Evolutionary conservation across 1,140 invertebrate species (phyloP).

Genomic region (Heliconius himera): DNA sequence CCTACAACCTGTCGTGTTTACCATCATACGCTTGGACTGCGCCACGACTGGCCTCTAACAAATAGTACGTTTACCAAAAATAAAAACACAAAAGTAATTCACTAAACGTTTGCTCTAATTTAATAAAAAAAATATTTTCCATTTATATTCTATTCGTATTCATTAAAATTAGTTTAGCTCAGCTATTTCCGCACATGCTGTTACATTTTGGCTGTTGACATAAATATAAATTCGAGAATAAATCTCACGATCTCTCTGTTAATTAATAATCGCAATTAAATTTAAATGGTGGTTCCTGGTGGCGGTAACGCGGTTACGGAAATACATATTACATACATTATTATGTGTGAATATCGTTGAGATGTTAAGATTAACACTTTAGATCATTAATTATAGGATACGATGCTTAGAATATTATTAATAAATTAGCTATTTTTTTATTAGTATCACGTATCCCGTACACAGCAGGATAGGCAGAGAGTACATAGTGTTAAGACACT

Average conservation of each 20-base stretch:
- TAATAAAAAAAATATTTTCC: background rate
- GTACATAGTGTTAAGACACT: no score
- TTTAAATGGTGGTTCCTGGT: slow-evolving; percentile 8
- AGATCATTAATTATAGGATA: background rate
- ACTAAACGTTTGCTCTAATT: no score
- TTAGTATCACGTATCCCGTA: background rate
- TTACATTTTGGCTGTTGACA: slow-evolving; percentile 18
- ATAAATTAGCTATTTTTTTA: background rate
- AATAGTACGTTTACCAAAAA: no score
- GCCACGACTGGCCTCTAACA: no score
- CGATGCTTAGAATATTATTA: background rate
- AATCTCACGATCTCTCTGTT: slow-evolving; percentile 13
- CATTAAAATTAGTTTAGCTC: slow-evolving; percentile 23
- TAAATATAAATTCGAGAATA: slow-evolving; percentile 16
- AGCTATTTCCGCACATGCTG: slow-evolving; percentile 15
- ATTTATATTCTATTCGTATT: background rate
- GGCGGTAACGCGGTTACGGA: background rate
- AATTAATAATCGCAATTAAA: slow-evolving; percentile 25
- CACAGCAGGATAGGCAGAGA: no score
- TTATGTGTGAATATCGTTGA: background rate
- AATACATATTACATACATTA: background rate
- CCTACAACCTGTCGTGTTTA: no score
- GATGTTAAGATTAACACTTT: background rate
- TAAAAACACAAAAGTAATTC: no score
- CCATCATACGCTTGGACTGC: no score